phyloP scores from a whole-genome alignment of 2,888 invertebrate genomes.

The Aleiodes leptofemur region DNA sequence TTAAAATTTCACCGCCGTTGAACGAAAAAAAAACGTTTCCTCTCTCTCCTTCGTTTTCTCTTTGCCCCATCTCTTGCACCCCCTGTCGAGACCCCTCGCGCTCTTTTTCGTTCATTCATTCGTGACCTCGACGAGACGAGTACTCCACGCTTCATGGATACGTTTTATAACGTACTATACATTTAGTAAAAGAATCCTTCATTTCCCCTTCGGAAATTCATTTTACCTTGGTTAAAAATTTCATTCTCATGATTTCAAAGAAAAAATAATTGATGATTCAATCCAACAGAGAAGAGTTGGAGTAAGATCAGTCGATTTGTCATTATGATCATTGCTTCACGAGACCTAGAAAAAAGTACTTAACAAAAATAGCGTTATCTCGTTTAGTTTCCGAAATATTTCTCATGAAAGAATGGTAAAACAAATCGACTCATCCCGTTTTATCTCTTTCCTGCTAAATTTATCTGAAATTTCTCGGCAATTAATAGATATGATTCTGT shows the following conservation, averaged over 20 bases:
- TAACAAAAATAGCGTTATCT: background rate
- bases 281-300: too few relatives aligned
- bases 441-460: too few relatives aligned
- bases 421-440: too few relatives aligned
- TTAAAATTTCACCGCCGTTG: conserved; percentile 36
- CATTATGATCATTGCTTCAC: too few relatives aligned
- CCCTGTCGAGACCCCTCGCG: conserved; percentile 35
- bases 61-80: background rate
- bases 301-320: too few relatives aligned
- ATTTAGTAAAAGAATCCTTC: background rate
- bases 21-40: conserved; percentile 22
- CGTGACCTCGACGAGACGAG: conserved; percentile 33
- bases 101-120: conserved; percentile 40
- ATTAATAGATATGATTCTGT: too few relatives aligned
- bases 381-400: background rate
- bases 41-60: conserved; percentile 1
- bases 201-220: too few relatives aligned
- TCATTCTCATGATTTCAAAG: too few relatives aligned
- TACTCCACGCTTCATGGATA: conserved; percentile 21
- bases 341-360: background rate
- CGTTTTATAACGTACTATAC: conserved; percentile 31
- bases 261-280: too few relatives aligned
- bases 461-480: too few relatives aligned
- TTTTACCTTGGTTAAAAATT: too few relatives aligned
- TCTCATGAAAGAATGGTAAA: too few relatives aligned